These are phyloP conservation scores for Macaria notata DNA, from an alignment of 2,888 invertebrate species.

Conservation along the genomic window DNA sequence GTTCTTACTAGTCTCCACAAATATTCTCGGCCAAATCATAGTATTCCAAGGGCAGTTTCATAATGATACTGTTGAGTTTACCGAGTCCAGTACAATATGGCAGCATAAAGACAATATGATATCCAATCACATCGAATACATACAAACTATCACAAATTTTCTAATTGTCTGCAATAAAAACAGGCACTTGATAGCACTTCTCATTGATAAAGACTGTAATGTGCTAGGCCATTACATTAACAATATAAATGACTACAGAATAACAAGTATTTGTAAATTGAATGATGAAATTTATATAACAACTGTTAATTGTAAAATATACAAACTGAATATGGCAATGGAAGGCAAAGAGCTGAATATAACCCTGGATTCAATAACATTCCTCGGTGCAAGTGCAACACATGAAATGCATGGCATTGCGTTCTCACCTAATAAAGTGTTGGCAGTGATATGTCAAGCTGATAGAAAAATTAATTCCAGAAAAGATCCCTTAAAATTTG, in stretches of 20 bases:
- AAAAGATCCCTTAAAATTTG: slow-evolving; percentile 51
- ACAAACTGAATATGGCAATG: slow-evolving; percentile 31
- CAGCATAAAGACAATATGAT: slow-evolving; percentile 61
- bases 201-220: slow-evolving; percentile 48
- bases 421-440: slow-evolving; percentile 50
- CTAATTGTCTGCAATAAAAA: slow-evolving; percentile 60
- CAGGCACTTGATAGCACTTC: slow-evolving; percentile 58
- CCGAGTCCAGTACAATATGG: slow-evolving; percentile 49
- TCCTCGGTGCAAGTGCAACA: slow-evolving; percentile 47
- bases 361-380: slow-evolving; percentile 35
- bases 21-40: slow-evolving; percentile 53
- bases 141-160: slow-evolving; percentile 40
- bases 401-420: slow-evolving; percentile 51
- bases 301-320: slow-evolving; percentile 57
- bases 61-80: slow-evolving; percentile 35
- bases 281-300: slow-evolving; percentile 44
- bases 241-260: slow-evolving; percentile 63
- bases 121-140: slow-evolving; percentile 43
- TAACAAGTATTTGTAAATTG: slow-evolving; percentile 48
- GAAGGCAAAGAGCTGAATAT: slow-evolving; percentile 38
- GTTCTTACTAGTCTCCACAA: slow-evolving; percentile 51
- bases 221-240: slow-evolving; percentile 49
- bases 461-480: slow-evolving; percentile 52
- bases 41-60: slow-evolving; percentile 43
- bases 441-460: slow-evolving; percentile 48